Evolutionary conservation across 2,888 invertebrate genomes (phyloP), one percentile per base, ranked within the genome.

Genomic region (Hylaea fasciaria): DNA sequence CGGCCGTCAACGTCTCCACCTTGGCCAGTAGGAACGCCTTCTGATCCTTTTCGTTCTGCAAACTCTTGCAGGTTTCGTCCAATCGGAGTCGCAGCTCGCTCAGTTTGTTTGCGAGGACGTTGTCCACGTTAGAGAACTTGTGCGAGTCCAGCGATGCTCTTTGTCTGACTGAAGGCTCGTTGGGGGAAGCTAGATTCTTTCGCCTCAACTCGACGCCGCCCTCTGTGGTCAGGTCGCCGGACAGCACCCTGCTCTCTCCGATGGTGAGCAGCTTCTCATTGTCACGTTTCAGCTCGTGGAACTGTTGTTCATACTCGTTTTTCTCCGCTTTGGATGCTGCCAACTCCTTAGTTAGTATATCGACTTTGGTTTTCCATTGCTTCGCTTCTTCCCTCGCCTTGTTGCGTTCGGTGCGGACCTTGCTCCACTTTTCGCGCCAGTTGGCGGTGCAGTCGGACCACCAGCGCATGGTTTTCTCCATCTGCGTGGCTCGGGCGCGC

Each of bases 401-500:
- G 83, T 99, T 99, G 22, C 98, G 94, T 89, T 99, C 99, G 81
- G 96, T 97, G 55, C 98, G 94, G 39, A 73, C 96, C 91, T 98
- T 98, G 85, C 97, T 97, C 99, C 99, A 99, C 81, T 99, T 99
- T 94, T 94, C 98, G 95, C 91, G 86, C 99, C 99, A 52, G 97
- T 98, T 99, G 96, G 98, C 97, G 0, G 99, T 99, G 84, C 99
- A 99, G 83, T 99, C 99, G 0, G 98, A 98, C 99, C 99, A 99
- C 99, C 99, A 99, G 61, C 98, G 93, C 98, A 99, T 99, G 0
- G 99, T 99, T 87, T 99, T 99, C 85, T 99, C 99, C 99, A 99
- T 99, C 88, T 99, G 99, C 0, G 98, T 96, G 13, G 98, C 98
- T 65, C 99, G 91, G 3, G 98, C 98, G 69, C 98, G 93, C 0